phyloP scores from a whole-genome alignment of 23 tunicate genomes.

The Halocynthia roretzi region DNA sequence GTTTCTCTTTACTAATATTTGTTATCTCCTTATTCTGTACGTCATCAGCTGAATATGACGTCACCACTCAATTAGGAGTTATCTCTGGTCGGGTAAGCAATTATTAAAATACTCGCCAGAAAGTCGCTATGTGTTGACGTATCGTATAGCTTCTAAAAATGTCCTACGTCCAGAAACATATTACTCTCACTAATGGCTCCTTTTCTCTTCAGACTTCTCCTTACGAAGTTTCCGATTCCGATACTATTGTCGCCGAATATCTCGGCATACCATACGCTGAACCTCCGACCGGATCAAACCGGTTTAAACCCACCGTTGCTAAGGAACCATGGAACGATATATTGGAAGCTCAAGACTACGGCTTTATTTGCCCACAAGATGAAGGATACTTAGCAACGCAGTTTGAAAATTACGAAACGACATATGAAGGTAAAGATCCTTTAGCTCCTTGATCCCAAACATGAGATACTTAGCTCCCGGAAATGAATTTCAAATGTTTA shows the following conservation, averaged over 20 bases:
- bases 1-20: neutral
- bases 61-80: neutral
- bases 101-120: too few species aligned
- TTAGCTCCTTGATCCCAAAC: too few species aligned
- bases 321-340: constrained; percentile 8
- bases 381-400: neutral
- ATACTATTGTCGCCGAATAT: neutral
- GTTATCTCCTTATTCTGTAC: neutral
- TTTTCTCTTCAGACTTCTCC: too few species aligned
- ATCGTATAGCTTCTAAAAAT: neutral
- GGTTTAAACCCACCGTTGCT: constrained; percentile 47
- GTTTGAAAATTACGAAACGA: neutral
- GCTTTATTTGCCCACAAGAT: constrained; percentile 22
- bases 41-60: constrained; percentile 8
- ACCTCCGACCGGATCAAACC: constrained; percentile 34
- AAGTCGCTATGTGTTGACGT: too few species aligned
- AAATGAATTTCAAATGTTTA: neutral
- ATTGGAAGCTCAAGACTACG: constrained; percentile 10
- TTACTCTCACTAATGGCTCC: too few species aligned
- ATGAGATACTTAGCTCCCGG: neutral
- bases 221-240: neutral
- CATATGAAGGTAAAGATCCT: neutral
- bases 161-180: too few species aligned
- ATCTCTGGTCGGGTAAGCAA: constrained; percentile 1
- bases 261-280: constrained; percentile 66